A percentile compares a stretch with the other conserved stretches of the same genome.
These are phyloP conservation scores for Penaeus monodon DNA, from an alignment of 2,888 invertebrate genomes.

Conservation along the genomic window DNA sequence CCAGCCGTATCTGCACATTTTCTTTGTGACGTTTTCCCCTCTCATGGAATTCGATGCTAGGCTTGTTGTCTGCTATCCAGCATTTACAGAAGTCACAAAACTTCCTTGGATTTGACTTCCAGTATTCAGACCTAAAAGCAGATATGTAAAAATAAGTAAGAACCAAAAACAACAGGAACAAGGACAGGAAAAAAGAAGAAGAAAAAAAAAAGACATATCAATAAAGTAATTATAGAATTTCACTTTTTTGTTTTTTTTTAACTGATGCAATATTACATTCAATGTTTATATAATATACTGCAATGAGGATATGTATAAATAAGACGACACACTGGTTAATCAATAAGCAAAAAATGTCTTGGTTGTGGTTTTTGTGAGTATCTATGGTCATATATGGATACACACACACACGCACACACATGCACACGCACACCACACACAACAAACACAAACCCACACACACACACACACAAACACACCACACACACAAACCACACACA, in stretches of 20 bases:
- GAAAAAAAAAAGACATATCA: neutral
- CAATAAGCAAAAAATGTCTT: no score
- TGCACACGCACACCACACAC: neutral
- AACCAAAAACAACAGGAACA: neutral
- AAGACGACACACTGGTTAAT: no score
- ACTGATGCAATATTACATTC: no score
- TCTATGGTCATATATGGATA: no score
- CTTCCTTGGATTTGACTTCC: conserved; percentile 96
- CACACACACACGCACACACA: no score
- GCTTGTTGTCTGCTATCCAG: conserved; percentile 98
- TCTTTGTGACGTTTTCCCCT: conserved; percentile 92
- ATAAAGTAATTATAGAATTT: no score
- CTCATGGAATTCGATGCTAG: conserved; percentile 94
- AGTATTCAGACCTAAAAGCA: conserved; percentile 88
- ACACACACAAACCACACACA: no score
- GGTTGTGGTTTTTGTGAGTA: no score
- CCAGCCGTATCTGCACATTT: conserved; percentile 88
- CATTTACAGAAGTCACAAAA: conserved; percentile 98
- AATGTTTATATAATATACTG: no score
- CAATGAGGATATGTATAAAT: no score
- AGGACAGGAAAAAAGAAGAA: neutral
- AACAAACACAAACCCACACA: neutral
- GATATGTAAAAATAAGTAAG: no score
- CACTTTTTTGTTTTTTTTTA: no score
- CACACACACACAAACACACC: neutral